phyloP scores from a whole-genome alignment of 2,113 vertebrate species.

The Alces alces region DNA sequence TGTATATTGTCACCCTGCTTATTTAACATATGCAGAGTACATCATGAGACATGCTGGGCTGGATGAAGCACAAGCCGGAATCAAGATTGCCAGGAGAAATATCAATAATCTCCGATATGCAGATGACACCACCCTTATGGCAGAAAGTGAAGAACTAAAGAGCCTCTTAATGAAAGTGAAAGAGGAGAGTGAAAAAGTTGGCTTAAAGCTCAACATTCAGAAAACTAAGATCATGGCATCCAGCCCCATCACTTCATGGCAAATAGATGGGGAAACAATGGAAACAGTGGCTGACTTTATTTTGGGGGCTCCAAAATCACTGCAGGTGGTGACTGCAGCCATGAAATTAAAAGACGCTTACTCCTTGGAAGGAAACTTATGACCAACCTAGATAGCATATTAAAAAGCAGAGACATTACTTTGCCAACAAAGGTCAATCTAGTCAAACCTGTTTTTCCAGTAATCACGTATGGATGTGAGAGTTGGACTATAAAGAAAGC shows the following conservation, averaged over 20 bases:
- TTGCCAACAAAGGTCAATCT: neutral
- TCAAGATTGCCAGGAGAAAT: neutral
- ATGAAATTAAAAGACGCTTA: neutral
- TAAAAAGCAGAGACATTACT: neutral
- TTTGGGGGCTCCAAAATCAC: too few relatives aligned
- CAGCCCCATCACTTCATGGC: too few relatives aligned
- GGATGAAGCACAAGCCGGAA: neutral
- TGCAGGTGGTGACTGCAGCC: too few relatives aligned
- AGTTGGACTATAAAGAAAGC: neutral
- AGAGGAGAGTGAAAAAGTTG: too few relatives aligned
- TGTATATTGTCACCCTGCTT: neutral
- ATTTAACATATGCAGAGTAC: neutral
- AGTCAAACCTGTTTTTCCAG: neutral
- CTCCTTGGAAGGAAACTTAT: neutral
- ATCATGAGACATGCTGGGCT: neutral
- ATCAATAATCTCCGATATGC: neutral
- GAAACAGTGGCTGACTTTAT: too few relatives aligned
- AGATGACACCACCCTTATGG: neutral
- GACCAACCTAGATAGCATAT: neutral
- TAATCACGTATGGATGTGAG: neutral
- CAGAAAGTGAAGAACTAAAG: neutral
- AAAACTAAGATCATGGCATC: too few relatives aligned
- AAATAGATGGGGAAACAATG: too few relatives aligned
- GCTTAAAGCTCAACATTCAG: too few relatives aligned
- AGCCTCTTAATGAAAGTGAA: neutral